These are phyloP conservation scores for Strigamia crassipes DNA, from an alignment of 2,888 invertebrate genomes.

Conservation along the genomic window DNA sequence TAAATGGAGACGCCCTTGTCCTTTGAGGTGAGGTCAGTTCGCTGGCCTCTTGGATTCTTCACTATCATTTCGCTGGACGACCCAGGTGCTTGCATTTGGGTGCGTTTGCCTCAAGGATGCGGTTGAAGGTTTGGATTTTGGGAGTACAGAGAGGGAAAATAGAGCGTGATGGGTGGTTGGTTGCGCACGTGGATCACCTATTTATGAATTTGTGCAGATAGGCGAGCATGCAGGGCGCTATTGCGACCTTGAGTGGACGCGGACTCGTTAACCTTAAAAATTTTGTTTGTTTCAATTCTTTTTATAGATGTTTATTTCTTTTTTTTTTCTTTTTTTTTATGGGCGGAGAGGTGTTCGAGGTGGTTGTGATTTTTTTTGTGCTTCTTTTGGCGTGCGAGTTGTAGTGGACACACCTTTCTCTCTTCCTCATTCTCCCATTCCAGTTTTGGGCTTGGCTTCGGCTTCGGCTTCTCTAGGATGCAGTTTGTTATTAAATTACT, in stretches of 20 bases:
- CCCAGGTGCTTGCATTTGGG: not conserved
- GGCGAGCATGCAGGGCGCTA: not conserved
- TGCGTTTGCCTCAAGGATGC: not conserved
- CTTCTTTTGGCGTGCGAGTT: not conserved
- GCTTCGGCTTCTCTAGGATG: conserved; percentile 31
- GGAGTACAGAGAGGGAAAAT: not conserved
- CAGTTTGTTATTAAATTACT: conserved; percentile 30
- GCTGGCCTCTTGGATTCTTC: conserved; percentile 22
- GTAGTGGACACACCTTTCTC: conserved; percentile 32
- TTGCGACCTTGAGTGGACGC: conserved; percentile 12
- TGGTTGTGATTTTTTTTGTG: not conserved
- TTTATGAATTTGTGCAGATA: conserved; percentile 6
- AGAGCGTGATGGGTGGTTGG: conserved; percentile 32
- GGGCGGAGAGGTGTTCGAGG: no score
- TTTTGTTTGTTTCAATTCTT: conserved; percentile 6
- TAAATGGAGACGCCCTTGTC: conserved; percentile 11
- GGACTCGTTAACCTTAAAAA: conserved; percentile 34
- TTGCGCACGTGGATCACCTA: not conserved
- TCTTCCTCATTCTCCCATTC: conserved; percentile 33
- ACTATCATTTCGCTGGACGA: not conserved
- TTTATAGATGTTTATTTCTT: not conserved
- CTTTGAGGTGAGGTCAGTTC: conserved; percentile 35
- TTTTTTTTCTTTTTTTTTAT: not conserved
- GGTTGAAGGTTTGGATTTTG: not conserved
- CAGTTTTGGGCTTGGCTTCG: conserved; percentile 27